Percentiles rank a stretch among this genome's conserved stretches.
These are phyloP conservation scores for Lomographa bimaculata DNA, from an alignment of 2,888 invertebrate genomes.

Conservation along the genomic window DNA sequence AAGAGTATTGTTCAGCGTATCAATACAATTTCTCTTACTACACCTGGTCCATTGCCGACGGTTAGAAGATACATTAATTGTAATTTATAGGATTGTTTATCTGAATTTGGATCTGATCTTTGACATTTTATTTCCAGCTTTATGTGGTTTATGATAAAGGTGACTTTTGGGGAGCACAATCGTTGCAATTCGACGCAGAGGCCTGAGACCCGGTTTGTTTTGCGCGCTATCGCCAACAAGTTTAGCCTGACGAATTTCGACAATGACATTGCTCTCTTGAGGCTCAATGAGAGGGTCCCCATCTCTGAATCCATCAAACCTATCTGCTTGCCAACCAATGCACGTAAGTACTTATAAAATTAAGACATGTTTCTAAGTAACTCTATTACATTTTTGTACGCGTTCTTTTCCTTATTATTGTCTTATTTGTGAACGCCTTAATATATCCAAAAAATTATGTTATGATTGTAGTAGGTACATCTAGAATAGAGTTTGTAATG, in stretches of 20 bases:
- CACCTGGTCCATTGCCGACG: no score
- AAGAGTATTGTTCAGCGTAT: neutral
- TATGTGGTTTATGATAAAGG: constrained; percentile 97
- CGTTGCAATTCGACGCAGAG: constrained; percentile 88
- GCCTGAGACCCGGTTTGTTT: constrained; percentile 91
- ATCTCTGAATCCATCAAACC: constrained; percentile 91
- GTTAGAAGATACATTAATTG: constrained; percentile 22
- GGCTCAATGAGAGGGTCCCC: constrained; percentile 91
- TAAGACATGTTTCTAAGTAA: no score
- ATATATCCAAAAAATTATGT: no score
- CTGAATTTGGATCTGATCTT: constrained; percentile 23
- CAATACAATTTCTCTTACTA: constrained; percentile 12
- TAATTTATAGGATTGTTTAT: constrained; percentile 30
- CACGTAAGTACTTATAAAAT: constrained; percentile 83
- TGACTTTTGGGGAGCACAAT: constrained; percentile 94
- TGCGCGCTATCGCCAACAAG: constrained; percentile 89
- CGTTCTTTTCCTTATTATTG: no score
- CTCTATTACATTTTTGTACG: no score
- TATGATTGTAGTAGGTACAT: no score
- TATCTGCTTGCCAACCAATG: constrained; percentile 88
- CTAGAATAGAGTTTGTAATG: no score
- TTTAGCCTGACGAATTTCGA: constrained; percentile 94
- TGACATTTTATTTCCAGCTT: constrained; percentile 82
- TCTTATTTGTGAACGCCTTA: no score
- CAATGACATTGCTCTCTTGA: constrained; percentile 92